These are phyloP conservation scores for Chesias legatella DNA, from an alignment of 2,888 invertebrate genomes.

Conservation along the genomic window DNA sequence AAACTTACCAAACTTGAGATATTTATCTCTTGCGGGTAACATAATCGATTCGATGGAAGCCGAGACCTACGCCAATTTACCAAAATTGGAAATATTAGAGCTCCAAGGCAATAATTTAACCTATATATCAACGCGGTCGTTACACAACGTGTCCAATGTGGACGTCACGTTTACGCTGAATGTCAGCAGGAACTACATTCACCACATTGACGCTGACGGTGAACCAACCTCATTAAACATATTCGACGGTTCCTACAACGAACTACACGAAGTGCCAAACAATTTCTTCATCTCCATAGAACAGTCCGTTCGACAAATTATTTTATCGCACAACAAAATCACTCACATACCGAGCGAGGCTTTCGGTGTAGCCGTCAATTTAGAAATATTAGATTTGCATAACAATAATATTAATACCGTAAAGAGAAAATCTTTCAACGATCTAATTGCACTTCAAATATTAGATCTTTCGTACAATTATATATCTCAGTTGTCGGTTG, in stretches of 20 bases:
- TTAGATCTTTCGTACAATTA: constrained; percentile 89
- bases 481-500: constrained; percentile 87
- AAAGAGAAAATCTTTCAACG: constrained; percentile 88
- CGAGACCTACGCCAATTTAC: constrained; percentile 87
- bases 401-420: constrained; percentile 87
- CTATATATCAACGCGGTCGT: constrained; percentile 83
- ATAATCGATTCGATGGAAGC: constrained; percentile 86
- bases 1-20: constrained; percentile 88
- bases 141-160: constrained; percentile 84
- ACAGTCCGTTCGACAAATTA: constrained; percentile 83
- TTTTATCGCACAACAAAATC: constrained; percentile 88
- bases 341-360: constrained; percentile 85
- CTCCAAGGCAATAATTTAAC: constrained; percentile 89
- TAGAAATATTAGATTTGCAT: constrained; percentile 87
- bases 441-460: constrained; percentile 86
- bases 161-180: constrained; percentile 86
- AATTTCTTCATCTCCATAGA: constrained; percentile 83
- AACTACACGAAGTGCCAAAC: constrained; percentile 83
- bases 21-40: constrained; percentile 92
- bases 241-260: constrained; percentile 86
- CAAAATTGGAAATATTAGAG: constrained; percentile 88
- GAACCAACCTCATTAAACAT: constrained; percentile 83
- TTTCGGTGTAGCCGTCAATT: constrained; percentile 84
- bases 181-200: constrained; percentile 85
- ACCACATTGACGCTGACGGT: constrained; percentile 66